Conservation (phyloP, 2,113 vertebrate genomes). For the Otolemur garnettii region DNA sequence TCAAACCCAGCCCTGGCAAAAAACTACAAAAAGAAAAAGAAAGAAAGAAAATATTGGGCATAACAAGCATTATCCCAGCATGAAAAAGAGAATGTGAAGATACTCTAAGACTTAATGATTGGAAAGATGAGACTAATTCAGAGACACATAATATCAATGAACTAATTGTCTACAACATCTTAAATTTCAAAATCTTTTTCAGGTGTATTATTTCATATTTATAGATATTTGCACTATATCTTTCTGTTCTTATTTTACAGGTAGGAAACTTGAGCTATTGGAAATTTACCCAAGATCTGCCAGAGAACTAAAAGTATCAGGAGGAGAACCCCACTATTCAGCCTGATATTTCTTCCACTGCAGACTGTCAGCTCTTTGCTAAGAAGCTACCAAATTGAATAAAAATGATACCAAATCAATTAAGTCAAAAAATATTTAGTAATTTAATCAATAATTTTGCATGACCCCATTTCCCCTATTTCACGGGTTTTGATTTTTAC, state of each 20-base stretch:
- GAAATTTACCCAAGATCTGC: not conserved
- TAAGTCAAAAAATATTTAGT: not conserved
- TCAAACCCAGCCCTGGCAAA: too few species aligned
- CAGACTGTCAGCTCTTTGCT: not conserved
- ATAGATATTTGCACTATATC: not conserved
- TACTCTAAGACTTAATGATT: not conserved
- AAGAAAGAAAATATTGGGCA: not conserved
- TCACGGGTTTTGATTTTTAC: not conserved
- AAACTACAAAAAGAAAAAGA: not conserved
- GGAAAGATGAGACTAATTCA: constrained; percentile 29
- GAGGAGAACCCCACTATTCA: not conserved
- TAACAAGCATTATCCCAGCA: not conserved
- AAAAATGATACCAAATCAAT: not conserved
- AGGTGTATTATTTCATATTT: not conserved
- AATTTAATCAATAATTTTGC: not conserved
- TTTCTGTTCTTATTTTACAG: not conserved
- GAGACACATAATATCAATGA: not conserved
- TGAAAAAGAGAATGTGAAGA: constrained; percentile 34
- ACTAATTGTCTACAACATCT: not conserved
- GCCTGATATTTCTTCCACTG: not conserved
- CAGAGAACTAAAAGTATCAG: not conserved
- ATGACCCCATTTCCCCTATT: not conserved
- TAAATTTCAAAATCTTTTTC: constrained; percentile 20
- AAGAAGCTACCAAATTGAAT: not conserved
- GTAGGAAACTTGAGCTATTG: not conserved